Evolutionary conservation across 2,113 vertebrate species (phyloP).

Genomic region (Amblyornis subalaris): DNA sequence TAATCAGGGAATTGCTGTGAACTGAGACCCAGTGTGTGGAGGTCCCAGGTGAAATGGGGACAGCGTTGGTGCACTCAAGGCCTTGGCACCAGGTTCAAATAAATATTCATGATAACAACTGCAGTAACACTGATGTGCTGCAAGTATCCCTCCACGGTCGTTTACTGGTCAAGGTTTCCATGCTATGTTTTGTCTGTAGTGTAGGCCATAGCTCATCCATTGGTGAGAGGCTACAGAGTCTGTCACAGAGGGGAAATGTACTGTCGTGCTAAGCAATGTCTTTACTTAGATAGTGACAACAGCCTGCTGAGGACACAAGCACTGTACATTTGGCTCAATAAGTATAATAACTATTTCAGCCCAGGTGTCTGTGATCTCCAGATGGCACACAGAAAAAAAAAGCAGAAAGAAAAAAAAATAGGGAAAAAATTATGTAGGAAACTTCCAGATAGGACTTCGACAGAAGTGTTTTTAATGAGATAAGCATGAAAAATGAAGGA

Average conservation of each 20-base stretch:
- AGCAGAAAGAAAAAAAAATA: fast-evolving
- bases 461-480: not conserved
- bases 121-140: not conserved
- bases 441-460: not conserved
- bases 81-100: not conserved
- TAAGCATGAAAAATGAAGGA: not conserved
- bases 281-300: not conserved
- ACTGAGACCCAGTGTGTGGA: not conserved
- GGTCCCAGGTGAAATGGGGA: not conserved
- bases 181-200: not conserved
- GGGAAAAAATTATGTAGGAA: not conserved
- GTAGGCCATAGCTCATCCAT: not conserved
- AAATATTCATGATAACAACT: not conserved
- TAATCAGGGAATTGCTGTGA: not conserved
- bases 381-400: not conserved
- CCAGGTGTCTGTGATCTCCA: not conserved
- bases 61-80: not conserved
- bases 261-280: not conserved
- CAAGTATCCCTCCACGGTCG: not conserved
- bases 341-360: not conserved
- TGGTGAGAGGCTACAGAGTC: not conserved
- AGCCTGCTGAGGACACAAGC: not conserved
- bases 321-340: not conserved
- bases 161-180: not conserved
- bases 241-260: not conserved